Percentiles rank a stretch among this genome's conserved stretches.
phyloP scores from a whole-genome alignment of 2,113 vertebrate species.

The Columba livia region DNA sequence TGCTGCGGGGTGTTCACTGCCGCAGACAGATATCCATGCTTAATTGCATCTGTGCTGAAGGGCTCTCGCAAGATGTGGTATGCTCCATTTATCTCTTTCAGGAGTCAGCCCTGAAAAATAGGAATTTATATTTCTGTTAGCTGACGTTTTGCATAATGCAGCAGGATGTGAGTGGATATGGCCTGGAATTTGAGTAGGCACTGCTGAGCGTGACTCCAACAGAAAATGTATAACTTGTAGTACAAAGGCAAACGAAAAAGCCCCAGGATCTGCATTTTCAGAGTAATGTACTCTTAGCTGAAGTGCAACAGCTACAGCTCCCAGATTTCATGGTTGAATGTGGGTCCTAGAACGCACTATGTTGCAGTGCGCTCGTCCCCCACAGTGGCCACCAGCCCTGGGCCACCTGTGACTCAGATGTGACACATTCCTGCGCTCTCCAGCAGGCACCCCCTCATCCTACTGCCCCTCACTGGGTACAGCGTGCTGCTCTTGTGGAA shows the following conservation, averaged over 20 bases:
- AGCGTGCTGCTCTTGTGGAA: neutral
- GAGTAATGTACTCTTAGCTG: neutral
- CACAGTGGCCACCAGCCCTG: rapidly evolving
- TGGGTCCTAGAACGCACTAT: rapidly evolving
- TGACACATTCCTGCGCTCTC: neutral
- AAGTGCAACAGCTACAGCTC: neutral
- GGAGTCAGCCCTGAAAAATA: neutral
- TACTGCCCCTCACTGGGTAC: neutral
- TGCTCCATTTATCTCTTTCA: neutral
- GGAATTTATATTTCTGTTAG: neutral
- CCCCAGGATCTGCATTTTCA: neutral
- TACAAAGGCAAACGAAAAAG: neutral
- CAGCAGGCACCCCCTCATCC: neutral
- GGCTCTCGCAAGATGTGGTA: neutral
- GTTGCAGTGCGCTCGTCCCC: rapidly evolving
- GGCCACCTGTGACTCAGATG: neutral
- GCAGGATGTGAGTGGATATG: neutral
- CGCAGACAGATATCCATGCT: neutral
- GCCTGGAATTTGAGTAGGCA: neutral
- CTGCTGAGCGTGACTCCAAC: neutral
- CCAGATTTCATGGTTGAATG: neutral
- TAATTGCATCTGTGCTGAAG: neutral
- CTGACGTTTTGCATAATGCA: neutral
- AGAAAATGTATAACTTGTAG: neutral
- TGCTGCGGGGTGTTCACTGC: neutral